Conservation (phyloP, 2,113 vertebrate species). For the Callipepla californica region DNA sequence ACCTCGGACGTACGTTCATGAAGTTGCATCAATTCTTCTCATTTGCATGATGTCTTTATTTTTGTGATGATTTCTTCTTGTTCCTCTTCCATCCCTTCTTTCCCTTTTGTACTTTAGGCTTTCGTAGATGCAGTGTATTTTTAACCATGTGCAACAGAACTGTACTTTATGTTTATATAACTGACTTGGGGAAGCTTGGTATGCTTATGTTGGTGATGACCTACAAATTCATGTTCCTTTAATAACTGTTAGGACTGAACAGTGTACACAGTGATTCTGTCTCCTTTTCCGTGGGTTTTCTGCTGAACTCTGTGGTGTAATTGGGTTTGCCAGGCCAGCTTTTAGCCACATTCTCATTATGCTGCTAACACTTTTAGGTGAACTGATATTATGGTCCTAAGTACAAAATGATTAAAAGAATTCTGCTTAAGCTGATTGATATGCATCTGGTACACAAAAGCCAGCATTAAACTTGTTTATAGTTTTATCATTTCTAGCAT, state of each 20-base stretch:
- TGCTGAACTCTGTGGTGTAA: not conserved
- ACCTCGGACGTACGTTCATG: constrained; percentile 84
- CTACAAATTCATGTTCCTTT: constrained; percentile 44
- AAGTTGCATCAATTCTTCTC: not conserved
- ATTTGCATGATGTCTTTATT: not conserved
- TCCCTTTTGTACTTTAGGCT: constrained; percentile 34
- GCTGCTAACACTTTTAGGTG: constrained; percentile 19
- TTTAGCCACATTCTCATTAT: constrained; percentile 36
- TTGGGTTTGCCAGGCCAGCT: not conserved
- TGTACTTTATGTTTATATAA: constrained; percentile 47
- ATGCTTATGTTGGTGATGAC: constrained; percentile 11
- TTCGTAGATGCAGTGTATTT: constrained; percentile 37
- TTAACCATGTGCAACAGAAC: constrained; percentile 52
- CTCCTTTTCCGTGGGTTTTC: not conserved
- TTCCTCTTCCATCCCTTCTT: not conserved
- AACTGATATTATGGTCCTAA: not conserved
- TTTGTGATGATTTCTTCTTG: not conserved
- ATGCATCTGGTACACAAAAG: not conserved
- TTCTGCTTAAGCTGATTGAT: not conserved
- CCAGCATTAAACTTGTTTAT: not conserved
- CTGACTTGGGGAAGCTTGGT: constrained; percentile 39
- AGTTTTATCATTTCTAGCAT: not conserved
- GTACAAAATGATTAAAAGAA: constrained; percentile 17
- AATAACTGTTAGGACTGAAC: constrained; percentile 56
- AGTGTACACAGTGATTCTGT: constrained; percentile 4